These are phyloP conservation scores for Apotomis turbidana DNA, from an alignment of 2,888 invertebrate species.

Conservation along the genomic window DNA sequence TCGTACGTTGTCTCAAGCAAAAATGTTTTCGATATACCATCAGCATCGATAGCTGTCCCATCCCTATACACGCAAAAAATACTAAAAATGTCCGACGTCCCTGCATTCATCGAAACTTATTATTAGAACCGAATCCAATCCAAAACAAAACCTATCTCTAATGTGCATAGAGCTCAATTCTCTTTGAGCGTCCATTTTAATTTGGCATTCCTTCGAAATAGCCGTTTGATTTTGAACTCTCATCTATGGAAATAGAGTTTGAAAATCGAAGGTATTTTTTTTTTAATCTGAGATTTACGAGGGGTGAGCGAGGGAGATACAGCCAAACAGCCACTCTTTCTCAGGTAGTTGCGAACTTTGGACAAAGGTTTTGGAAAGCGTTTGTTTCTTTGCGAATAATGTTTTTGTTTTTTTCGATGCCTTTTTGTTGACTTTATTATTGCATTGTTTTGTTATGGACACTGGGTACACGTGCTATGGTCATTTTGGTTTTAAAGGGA, in stretches of 20 bases:
- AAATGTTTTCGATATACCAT: conserved; percentile 47
- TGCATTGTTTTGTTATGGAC: neutral
- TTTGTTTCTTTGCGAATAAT: conserved; percentile 21
- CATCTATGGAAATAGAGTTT: neutral
- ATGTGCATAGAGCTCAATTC: conserved; percentile 1
- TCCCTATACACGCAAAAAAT: conserved; percentile 59
- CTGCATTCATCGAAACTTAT: conserved; percentile 49
- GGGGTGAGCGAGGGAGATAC: conserved; percentile 26
- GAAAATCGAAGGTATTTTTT: conserved; percentile 1
- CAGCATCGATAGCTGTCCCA: conserved; percentile 48
- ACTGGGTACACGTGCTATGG: conserved; percentile 9
- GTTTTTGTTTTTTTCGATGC: conserved; percentile 9
- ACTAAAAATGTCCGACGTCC: conserved; percentile 69
- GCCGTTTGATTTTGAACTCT: conserved; percentile 7
- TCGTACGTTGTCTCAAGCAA: no score
- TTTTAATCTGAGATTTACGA: conserved; percentile 26
- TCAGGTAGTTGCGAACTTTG: conserved; percentile 26
- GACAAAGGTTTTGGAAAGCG: conserved; percentile 18
- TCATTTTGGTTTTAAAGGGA: neutral
- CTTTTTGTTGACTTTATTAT: conserved; percentile 8
- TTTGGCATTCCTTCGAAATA: conserved; percentile 24
- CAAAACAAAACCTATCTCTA: neutral
- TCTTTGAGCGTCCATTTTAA: neutral
- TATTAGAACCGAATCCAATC: conserved; percentile 23
- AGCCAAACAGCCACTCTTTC: neutral